These are phyloP conservation scores for Elaphurus davidianus DNA, from an alignment of 2,113 vertebrate genomes.

Conservation along the genomic window DNA sequence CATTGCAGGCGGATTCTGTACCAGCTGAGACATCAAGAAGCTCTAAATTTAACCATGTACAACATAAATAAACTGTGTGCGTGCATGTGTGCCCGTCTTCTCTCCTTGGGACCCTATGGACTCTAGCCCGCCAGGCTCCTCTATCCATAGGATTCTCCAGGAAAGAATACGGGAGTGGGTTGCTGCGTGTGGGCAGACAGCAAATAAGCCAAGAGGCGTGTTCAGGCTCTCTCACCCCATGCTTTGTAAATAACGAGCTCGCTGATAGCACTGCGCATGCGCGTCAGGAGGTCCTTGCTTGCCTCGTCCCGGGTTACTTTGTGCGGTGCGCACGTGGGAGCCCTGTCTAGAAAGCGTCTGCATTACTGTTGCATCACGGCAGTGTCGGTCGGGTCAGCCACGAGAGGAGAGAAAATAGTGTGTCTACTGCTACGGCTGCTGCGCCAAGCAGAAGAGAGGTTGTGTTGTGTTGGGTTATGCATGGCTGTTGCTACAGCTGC, in stretches of 20 bases:
- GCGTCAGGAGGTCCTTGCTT: neutral
- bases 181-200: neutral
- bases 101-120: neutral
- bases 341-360: neutral
- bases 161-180: neutral
- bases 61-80: neutral
- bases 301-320: neutral
- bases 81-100: neutral
- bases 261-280: neutral
- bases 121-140: neutral
- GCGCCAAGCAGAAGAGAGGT: rapidly evolving
- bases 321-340: rapidly evolving
- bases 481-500: neutral
- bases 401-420: neutral
- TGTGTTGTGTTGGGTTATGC: neutral
- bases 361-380: neutral
- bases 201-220: neutral
- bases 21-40: neutral
- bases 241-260: neutral
- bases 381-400: neutral
- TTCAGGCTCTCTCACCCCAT: neutral
- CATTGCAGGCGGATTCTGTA: neutral
- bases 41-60: neutral
- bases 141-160: neutral
- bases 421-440: neutral